phyloP scores from a whole-genome alignment of 2,888 invertebrate species.

The Xestia c-nigrum region DNA sequence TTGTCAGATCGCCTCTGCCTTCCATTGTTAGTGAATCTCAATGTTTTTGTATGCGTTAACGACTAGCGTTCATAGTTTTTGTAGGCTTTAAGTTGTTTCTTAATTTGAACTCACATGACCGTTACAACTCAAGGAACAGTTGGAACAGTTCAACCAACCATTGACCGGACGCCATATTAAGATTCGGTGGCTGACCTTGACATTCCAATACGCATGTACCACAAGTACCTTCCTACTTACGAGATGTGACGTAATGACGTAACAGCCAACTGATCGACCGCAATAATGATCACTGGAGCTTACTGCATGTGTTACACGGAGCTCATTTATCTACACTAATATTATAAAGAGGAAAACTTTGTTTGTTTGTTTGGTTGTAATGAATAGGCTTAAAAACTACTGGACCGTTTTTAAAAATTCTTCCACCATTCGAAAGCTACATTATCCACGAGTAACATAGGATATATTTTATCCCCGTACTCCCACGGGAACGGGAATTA shows the following conservation, averaged over 20 bases:
- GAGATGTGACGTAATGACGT: slow-evolving; percentile 22
- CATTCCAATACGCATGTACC: slow-evolving; percentile 44
- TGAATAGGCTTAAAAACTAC: too few species aligned
- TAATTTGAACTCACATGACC: slow-evolving; percentile 15
- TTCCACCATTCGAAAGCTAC: too few species aligned
- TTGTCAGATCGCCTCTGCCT: slow-evolving; percentile 12
- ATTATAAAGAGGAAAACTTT: too few species aligned
- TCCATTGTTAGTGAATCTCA: slow-evolving; percentile 36
- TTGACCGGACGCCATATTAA: slow-evolving; percentile 18
- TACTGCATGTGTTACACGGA: slow-evolving; percentile 8
- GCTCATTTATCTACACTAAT: too few species aligned
- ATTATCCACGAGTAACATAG: too few species aligned
- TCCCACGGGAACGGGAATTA: too few species aligned
- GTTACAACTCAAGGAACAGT: slow-evolving; percentile 22
- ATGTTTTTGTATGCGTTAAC: slow-evolving; percentile 10
- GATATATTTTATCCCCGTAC: too few species aligned
- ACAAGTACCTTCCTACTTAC: slow-evolving; percentile 2
- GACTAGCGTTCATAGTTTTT: too few species aligned
- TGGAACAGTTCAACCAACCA: slow-evolving; percentile 1
- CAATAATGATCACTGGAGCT: slow-evolving; percentile 22
- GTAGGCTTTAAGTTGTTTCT: background rate
- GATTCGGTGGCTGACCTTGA: slow-evolving; percentile 45
- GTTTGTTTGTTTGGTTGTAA: too few species aligned
- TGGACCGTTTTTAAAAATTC: too few species aligned
- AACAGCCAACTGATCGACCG: slow-evolving; percentile 30